phyloP scores from a whole-genome alignment of 64 coral and sea anemone genomes.

The Platygyra sinensis region DNA sequence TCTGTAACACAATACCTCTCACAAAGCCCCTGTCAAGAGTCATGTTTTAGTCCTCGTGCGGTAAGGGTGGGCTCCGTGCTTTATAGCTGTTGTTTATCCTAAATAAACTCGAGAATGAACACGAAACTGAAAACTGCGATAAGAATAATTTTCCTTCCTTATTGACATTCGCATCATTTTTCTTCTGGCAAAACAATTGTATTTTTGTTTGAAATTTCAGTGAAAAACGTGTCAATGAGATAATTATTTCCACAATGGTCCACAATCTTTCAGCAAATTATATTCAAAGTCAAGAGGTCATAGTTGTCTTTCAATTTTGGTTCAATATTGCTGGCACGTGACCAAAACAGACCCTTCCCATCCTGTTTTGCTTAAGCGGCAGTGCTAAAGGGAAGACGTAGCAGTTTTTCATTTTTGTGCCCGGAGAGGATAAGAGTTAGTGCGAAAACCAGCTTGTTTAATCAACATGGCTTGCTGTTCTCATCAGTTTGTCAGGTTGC shows the following conservation, averaged over 20 bases:
- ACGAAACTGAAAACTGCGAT: no score
- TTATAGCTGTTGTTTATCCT: no score
- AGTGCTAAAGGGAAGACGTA: not conserved
- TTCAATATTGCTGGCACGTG: not conserved
- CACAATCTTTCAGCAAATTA: no score
- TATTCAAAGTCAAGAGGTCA: not conserved
- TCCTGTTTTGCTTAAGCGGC: not conserved
- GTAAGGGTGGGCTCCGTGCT: no score
- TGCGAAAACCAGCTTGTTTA: not conserved
- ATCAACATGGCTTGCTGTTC: not conserved
- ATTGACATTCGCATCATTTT: no score
- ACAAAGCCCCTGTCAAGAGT: no score
- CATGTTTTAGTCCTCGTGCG: no score
- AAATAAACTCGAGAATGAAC: no score
- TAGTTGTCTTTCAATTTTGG: not conserved
- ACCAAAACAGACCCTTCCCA: not conserved
- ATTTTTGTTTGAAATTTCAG: not conserved
- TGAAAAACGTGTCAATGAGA: not conserved
- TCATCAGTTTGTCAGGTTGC: not conserved
- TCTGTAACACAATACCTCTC: no score
- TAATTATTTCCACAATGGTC: no score
- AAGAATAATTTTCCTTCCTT: no score
- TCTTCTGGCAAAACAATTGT: no score
- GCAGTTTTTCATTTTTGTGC: not conserved
- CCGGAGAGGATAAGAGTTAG: not conserved